Base-by-base conservation (phyloP, 1,140 invertebrate species). In the Penaeus japonicus region DNA sequence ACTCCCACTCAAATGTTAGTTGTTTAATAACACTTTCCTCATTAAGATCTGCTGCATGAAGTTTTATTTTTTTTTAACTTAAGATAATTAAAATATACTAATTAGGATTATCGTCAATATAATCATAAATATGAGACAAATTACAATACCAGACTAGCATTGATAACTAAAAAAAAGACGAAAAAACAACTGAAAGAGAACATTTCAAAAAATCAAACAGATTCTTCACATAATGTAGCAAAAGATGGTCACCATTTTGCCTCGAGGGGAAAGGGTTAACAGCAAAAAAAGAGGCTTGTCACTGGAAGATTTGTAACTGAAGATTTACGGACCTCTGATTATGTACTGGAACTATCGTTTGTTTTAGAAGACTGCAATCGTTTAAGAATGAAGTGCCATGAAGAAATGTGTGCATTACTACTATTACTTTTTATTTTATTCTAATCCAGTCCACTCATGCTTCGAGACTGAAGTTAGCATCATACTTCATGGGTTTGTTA, bases 71-170 rank as follows among this genome's bases (percentile, higher is more conserved):
- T 77, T 35, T 53, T 79, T 53, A 77, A 79, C 77, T 79, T 79
- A 53, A 79, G 47, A 24, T 47, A 47, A 47, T 47, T 47, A 47
- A 47, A 47, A 47, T 47, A 47, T 47, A 47, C 47, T 47, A 47
- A 79, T 54, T 54, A n/a, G n/a, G n/a, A 79, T 24, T 79, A 79
- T 79, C 39, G 53, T 79, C 39, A 79, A 53, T 53, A 79, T 79
- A 79, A 53, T 53, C 77, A 79, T 79, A 79, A 79, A 79, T 79
- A 79, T 15, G 47, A 24, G 77, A 53, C 32, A 79, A 79, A 79
- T 79, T 79, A 79, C 77, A 79, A 53, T 79, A 79, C 27, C 39
- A 53, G 77, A 79, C 77, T 79, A 79, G 77, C 77, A 79, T 79
- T 79, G 77, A 79, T 79, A 79, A 79, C 54, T 79, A 79, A 54